Evolutionary conservation across 2,797 vertebrate species (phyloP).

Genomic region (Lerista edwardsae): DNA sequence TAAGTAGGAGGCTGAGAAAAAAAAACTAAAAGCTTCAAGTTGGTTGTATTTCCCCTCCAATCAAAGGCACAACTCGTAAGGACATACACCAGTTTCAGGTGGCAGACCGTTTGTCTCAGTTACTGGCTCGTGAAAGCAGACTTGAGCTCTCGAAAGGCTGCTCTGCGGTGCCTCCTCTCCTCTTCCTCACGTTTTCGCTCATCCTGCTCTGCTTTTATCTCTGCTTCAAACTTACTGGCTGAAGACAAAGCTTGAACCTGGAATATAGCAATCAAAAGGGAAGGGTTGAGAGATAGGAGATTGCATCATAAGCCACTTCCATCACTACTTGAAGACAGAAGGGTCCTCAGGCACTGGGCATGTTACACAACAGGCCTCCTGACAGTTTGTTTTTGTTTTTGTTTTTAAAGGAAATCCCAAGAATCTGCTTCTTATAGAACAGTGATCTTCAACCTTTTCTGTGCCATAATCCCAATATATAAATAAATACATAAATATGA

Average conservation of each 20-base stretch:
- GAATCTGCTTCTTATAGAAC: background rate
- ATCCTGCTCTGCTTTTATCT: conserved; percentile 93
- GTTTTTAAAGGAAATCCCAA: background rate
- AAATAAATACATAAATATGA: too few relatives aligned
- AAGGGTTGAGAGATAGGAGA: background rate
- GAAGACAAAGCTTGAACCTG: conserved; percentile 89
- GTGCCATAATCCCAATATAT: too few relatives aligned
- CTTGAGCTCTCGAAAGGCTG: conserved; percentile 92
- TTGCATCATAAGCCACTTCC: conserved; percentile 7
- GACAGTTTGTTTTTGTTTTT: background rate
- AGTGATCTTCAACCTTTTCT: too few relatives aligned
- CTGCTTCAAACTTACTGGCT: conserved; percentile 92
- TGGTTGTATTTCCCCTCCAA: conserved; percentile 56
- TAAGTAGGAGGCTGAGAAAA: conserved; percentile 36
- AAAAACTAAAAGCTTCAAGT: conserved; percentile 34
- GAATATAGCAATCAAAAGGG: conserved; percentile 9
- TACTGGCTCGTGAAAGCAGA: conserved; percentile 84
- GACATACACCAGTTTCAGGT: conserved; percentile 55
- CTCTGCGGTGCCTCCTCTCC: conserved; percentile 86
- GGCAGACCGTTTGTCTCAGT: background rate
- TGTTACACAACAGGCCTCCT: conserved; percentile 17
- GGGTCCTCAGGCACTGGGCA: conserved; percentile 6
- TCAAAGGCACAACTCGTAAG: conserved; percentile 48
- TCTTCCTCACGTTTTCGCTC: conserved; percentile 87
- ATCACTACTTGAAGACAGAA: conserved; percentile 8